These are phyloP conservation scores for Agrotis ipsilon DNA, from an alignment of 2,888 invertebrate species.

Conservation along the genomic window DNA sequence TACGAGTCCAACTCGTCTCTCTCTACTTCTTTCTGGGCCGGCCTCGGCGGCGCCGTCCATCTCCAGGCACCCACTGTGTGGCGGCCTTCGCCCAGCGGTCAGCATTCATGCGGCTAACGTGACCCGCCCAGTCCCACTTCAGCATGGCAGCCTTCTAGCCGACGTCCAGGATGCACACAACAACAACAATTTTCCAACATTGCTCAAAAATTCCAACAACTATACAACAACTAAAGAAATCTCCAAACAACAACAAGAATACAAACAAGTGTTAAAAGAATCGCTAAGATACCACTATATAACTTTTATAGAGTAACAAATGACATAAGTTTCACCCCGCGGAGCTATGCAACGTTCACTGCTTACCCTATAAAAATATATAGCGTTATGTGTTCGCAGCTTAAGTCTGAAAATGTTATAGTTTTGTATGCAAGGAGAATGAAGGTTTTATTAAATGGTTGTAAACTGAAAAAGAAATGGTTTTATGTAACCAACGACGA, in stretches of 20 bases:
- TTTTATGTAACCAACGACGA: not conserved
- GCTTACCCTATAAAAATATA: constrained; percentile 47
- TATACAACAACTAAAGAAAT: not conserved
- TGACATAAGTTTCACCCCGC: constrained; percentile 34
- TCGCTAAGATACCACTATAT: constrained; percentile 8
- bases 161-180: no score
- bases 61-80: no score
- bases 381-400: constrained; percentile 24
- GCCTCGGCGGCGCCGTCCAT: no score
- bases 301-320: constrained; percentile 40
- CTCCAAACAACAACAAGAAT: constrained; percentile 15
- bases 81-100: no score
- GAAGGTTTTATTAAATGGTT: constrained; percentile 15
- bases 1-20: no score
- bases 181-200: no score
- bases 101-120: no score
- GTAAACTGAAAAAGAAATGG: not conserved
- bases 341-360: constrained; percentile 15
- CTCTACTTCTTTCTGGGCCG: no score
- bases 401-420: constrained; percentile 6
- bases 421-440: constrained; percentile 13
- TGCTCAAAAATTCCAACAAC: not conserved
- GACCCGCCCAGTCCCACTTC: no score
- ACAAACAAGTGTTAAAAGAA: constrained; percentile 23
- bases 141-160: no score